phyloP scores from a whole-genome alignment of 2,113 vertebrate genomes.

The Erythrolamprus reginae region DNA sequence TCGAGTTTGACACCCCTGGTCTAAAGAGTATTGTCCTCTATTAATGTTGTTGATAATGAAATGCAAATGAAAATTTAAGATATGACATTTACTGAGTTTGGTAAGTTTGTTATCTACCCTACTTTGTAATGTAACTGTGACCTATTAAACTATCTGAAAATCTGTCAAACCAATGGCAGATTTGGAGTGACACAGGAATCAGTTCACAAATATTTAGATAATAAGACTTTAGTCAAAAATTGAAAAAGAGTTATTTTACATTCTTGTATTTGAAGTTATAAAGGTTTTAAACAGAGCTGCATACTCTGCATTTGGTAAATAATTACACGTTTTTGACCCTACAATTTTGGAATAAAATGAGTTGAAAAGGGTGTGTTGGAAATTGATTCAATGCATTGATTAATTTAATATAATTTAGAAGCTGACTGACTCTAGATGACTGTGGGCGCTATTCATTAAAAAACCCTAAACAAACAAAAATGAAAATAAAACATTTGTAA shows the following conservation, averaged over 20 bases:
- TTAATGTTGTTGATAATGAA: not conserved
- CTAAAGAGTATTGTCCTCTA: not conserved
- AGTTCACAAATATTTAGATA: not conserved
- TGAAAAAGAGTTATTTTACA: not conserved
- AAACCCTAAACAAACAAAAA: not conserved
- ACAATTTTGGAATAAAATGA: not conserved
- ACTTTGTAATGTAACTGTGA: not conserved
- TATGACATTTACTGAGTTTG: not conserved
- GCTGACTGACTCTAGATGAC: not conserved
- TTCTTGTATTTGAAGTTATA: not conserved
- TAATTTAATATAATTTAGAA: not conserved
- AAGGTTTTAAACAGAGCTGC: not conserved
- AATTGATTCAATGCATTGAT: not conserved
- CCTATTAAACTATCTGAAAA: not conserved
- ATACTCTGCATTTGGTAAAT: not conserved
- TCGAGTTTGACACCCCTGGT: too few relatives aligned
- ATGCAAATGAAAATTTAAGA: not conserved
- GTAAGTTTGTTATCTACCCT: not conserved
- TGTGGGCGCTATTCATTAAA: not conserved
- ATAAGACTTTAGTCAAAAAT: not conserved
- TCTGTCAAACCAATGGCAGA: not conserved
- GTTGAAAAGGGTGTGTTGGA: not conserved
- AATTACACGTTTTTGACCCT: not conserved
- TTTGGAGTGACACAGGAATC: not conserved
- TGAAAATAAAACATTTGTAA: not conserved